Evolutionary conservation across 2,888 invertebrate genomes (phyloP).

Genomic region (Callinectes sapidus): DNA sequence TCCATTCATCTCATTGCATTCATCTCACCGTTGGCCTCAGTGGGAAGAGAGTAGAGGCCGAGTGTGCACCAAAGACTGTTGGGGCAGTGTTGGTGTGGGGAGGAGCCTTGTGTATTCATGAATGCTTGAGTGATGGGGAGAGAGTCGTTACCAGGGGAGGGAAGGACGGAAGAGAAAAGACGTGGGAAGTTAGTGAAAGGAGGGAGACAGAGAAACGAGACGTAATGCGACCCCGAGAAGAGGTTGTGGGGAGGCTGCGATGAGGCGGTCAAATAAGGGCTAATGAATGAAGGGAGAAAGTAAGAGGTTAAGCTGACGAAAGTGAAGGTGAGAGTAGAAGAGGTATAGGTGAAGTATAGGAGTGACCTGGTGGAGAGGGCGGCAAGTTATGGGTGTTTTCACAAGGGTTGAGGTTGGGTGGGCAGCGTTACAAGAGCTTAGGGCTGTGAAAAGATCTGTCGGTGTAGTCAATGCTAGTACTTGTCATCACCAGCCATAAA

Average conservation of each 20-base stretch:
- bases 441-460: neutral
- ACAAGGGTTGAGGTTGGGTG: neutral
- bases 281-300: conserved; percentile 35
- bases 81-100: neutral
- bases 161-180: conserved; percentile 4
- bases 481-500: neutral
- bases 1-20: neutral
- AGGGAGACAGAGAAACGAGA: neutral
- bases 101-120: neutral
- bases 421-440: neutral
- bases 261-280: neutral
- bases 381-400: neutral
- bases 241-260: neutral
- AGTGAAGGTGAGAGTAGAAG: neutral
- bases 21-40: neutral
- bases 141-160: neutral
- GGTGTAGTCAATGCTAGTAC: neutral
- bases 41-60: neutral
- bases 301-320: neutral
- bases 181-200: conserved; percentile 21
- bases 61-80: neutral
- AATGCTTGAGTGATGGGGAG: conserved; percentile 14
- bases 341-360: neutral
- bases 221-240: neutral
- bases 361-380: neutral